Percentiles rank a stretch among this genome's conserved stretches.
phyloP scores from a whole-genome alignment of 2,797 vertebrate species.

The Rhinatrema bivittatum region DNA sequence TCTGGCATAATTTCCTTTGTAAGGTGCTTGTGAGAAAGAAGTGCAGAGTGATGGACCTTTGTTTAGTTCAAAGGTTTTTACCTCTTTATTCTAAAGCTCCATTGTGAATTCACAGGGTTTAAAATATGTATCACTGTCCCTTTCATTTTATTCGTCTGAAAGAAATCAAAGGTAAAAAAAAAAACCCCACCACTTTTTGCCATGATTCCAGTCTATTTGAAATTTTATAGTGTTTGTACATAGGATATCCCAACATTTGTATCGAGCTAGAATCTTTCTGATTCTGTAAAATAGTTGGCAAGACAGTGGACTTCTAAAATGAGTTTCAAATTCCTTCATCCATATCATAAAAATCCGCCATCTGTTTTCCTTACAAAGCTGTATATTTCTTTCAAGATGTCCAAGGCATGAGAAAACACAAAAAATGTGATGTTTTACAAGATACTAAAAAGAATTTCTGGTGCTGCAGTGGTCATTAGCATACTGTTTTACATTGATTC shows the following conservation, averaged over 20 bases:
- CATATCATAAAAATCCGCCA: conserved; percentile 6
- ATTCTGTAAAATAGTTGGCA: conserved; percentile 27
- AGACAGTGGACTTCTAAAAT: conserved; percentile 18
- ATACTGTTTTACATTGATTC: no score
- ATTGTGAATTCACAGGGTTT: conserved; percentile 92
- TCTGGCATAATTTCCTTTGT: conserved; percentile 68
- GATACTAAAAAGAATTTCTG: no score
- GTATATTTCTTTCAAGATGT: conserved; percentile 4
- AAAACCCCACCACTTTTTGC: conserved; percentile 48
- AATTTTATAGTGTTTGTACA: conserved; percentile 68
- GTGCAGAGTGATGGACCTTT: conserved; percentile 85
- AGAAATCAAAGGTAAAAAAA: conserved; percentile 82
- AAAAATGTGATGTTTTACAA: conserved; percentile 3
- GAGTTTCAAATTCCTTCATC: conserved; percentile 25
- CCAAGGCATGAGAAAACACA: not conserved
- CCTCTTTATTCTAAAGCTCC: conserved; percentile 94
- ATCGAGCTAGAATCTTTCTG: conserved; percentile 41
- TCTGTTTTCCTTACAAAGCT: conserved; percentile 13
- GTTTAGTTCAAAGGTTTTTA: conserved; percentile 98
- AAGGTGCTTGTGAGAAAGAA: conserved; percentile 76
- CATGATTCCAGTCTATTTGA: conserved; percentile 77
- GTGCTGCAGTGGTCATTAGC: no score
- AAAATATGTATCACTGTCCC: conserved; percentile 99
- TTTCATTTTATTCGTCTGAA: conserved; percentile 92
- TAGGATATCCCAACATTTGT: conserved; percentile 61